Evolutionary conservation across 1,140 invertebrate species (phyloP).

Genomic region (Meloidogyne exigua): DNA sequence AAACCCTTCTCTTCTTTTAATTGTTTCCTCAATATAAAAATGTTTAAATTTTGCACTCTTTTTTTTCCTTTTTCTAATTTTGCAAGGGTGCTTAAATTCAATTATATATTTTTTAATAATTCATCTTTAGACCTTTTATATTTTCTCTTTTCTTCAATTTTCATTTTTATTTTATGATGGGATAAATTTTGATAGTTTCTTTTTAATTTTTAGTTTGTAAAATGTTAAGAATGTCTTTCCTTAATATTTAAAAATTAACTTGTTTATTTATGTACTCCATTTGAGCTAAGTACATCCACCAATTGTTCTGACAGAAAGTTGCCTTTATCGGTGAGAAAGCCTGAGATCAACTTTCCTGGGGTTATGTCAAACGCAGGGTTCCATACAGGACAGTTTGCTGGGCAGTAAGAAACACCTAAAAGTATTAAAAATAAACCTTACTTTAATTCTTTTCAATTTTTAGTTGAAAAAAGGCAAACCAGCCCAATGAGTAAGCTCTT

Average conservation of each 20-base stretch:
- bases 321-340: conserved; percentile 89
- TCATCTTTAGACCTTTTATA: no score
- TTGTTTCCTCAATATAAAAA: background rate
- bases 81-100: conserved; percentile 4
- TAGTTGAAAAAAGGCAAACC: conserved; percentile 67
- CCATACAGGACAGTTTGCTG: conserved; percentile 84
- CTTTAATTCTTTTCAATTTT: background rate
- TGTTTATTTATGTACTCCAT: background rate
- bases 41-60: background rate
- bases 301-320: conserved; percentile 47
- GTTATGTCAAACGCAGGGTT: conserved; percentile 99
- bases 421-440: no score
- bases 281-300: background rate
- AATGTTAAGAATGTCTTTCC: background rate
- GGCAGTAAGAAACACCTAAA: conserved; percentile 35
- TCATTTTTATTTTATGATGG: background rate
- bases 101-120: background rate
- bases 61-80: background rate
- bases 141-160: background rate
- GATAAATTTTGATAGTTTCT: conserved; percentile 2
- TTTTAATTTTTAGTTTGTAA: background rate
- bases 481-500: conserved; percentile 84
- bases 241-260: no score
- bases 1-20: background rate
- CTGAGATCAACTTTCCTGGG: conserved; percentile 83